A percentile compares a stretch with the other conserved stretches of the same genome.
Evolutionary conservation across 2,888 invertebrate genomes (phyloP).

Genomic region (Plebejus melissa): DNA sequence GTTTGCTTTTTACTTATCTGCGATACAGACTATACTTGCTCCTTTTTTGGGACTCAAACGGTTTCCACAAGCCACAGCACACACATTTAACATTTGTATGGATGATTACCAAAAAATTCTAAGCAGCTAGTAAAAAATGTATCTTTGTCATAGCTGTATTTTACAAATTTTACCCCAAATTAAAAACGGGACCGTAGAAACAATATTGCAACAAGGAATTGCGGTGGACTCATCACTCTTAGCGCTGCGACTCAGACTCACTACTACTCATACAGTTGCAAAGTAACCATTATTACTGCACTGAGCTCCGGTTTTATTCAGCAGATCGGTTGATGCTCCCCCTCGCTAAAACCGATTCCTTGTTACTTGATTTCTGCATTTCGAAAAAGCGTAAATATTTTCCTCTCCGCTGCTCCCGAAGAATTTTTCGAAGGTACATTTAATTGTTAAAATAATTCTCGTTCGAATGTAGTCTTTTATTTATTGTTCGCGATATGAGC

Average conservation of each 20-base stretch:
- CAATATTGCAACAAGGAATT: constrained; percentile 35
- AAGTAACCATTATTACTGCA: constrained; percentile 66
- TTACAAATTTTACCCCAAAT: background rate
- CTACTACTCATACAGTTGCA: constrained; percentile 56
- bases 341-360: constrained; percentile 76
- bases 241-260: constrained; percentile 42
- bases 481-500: constrained; percentile 38
- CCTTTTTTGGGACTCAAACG: too few relatives aligned
- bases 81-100: too few relatives aligned
- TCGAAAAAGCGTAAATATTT: constrained; percentile 78
- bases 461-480: constrained; percentile 29
- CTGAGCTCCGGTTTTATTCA: constrained; percentile 67
- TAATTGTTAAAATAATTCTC: constrained; percentile 48
- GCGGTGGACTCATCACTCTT: constrained; percentile 43
- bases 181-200: background rate
- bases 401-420: constrained; percentile 70
- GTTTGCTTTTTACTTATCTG: background rate
- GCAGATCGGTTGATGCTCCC: constrained; percentile 61
- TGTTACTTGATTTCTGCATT: constrained; percentile 78
- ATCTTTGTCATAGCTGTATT: background rate
- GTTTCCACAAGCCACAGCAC: too few relatives aligned
- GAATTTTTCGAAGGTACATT: constrained; percentile 42
- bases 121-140: too few relatives aligned
- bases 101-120: too few relatives aligned
- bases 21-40: background rate